These are phyloP conservation scores for Lutjanus argentimaculatus DNA, from an alignment of 2,797 vertebrate species.

Conservation along the genomic window DNA sequence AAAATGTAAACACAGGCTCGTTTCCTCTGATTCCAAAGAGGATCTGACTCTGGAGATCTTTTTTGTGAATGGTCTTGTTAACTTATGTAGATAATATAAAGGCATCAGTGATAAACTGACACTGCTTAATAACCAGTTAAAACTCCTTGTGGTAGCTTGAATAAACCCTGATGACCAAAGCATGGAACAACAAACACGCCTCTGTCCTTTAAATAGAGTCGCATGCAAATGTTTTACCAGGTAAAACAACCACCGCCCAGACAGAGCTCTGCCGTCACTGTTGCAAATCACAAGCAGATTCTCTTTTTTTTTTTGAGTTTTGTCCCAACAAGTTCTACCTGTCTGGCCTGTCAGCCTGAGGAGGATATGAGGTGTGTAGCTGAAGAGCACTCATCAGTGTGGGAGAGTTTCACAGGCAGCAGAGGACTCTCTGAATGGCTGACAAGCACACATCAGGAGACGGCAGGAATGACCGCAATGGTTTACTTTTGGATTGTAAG, in stretches of 20 bases:
- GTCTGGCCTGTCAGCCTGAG: slow-evolving; percentile 39
- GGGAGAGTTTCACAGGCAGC: not conserved
- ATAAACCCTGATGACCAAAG: not conserved
- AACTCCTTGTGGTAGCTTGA: too few species aligned
- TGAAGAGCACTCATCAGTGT: not conserved
- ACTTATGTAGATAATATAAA: too few species aligned
- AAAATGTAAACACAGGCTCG: too few species aligned
- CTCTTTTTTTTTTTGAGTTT: not conserved
- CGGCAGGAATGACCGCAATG: not conserved
- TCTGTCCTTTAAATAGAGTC: not conserved
- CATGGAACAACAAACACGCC: not conserved
- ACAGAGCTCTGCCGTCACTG: not conserved
- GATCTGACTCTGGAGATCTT: too few species aligned
- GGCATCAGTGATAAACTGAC: too few species aligned
- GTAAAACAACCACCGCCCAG: not conserved
- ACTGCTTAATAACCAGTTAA: too few species aligned
- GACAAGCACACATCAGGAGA: slow-evolving; percentile 14
- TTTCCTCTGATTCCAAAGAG: too few species aligned
- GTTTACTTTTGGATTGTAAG: not conserved
- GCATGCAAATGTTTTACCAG: not conserved
- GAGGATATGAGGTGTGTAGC: not conserved
- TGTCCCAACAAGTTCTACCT: slow-evolving; percentile 65
- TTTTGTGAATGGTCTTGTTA: too few species aligned
- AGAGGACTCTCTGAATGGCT: slow-evolving; percentile 64
- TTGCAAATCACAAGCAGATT: not conserved